A percentile compares a stretch with the other conserved stretches of the same genome.
These are phyloP conservation scores for Epizoanthus scotinus DNA, from an alignment of 92 coral and sea anemone genomes.

Conservation along the genomic window DNA sequence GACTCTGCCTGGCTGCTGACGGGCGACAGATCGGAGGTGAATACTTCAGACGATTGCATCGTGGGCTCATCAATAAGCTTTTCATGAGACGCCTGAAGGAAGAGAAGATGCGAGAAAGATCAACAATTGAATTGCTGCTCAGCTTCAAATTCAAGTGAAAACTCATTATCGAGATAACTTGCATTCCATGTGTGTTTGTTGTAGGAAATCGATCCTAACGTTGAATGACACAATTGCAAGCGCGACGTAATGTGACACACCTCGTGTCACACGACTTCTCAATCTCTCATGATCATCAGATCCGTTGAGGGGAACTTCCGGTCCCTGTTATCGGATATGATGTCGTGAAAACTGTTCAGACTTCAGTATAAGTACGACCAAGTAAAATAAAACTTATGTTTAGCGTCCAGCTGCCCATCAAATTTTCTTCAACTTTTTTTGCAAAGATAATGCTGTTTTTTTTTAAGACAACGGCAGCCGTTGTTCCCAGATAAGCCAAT, in stretches of 20 bases:
- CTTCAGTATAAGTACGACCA: too few relatives aligned
- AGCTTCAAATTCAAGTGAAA: background rate
- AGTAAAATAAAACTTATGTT: too few relatives aligned
- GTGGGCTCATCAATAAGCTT: conserved; percentile 26
- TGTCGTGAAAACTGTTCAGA: too few relatives aligned
- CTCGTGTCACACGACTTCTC: conserved; percentile 4
- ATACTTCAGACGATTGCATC: conserved; percentile 24
- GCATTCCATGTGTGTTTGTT: conserved; percentile 33
- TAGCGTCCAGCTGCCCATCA: too few relatives aligned
- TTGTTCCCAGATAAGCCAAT: too few relatives aligned
- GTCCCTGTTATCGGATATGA: background rate
- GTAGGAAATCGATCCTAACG: conserved; percentile 6
- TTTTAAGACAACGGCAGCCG: too few relatives aligned
- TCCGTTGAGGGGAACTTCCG: background rate
- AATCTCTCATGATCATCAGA: background rate
- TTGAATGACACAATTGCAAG: conserved; percentile 4
- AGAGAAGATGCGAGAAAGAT: conserved; percentile 1
- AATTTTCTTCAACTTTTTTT: too few relatives aligned
- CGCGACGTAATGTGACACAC: background rate
- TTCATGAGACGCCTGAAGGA: conserved; percentile 18
- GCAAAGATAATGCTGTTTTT: too few relatives aligned
- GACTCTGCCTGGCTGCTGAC: conserved; percentile 5
- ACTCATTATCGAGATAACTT: conserved; percentile 6
- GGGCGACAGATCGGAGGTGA: conserved; percentile 30
- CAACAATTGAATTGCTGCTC: conserved; percentile 1